Percentiles rank a stretch among this genome's conserved stretches.
Conservation (phyloP, 2,888 invertebrate genomes). For the Heteropelma amictum region DNA sequence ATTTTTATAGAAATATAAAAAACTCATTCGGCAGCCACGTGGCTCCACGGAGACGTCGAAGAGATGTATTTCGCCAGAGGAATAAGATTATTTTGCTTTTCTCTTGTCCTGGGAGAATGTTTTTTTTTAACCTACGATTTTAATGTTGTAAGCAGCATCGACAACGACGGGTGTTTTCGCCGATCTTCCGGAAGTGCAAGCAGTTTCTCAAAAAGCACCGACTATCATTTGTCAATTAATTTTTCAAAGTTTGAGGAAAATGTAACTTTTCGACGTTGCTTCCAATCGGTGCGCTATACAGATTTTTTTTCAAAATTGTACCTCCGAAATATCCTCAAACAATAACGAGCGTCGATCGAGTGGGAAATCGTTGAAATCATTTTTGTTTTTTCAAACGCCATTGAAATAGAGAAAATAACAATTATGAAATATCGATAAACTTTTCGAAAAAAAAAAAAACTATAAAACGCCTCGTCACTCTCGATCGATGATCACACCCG, state of each 20-base stretch:
- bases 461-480: neutral
- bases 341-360: neutral
- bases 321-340: too few relatives aligned
- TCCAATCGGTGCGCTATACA: too few relatives aligned
- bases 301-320: too few relatives aligned
- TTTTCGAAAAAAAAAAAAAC: too few relatives aligned
- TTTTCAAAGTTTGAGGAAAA: too few relatives aligned
- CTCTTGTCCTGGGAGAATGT: slow-evolving; percentile 15
- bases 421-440: too few relatives aligned
- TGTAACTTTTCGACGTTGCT: too few relatives aligned
- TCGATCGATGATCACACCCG: neutral
- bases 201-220: too few relatives aligned
- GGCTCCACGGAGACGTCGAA: slow-evolving; percentile 27
- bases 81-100: slow-evolving; percentile 4
- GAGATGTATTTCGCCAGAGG: slow-evolving; percentile 14
- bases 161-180: slow-evolving; percentile 34
- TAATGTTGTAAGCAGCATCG: slow-evolving; percentile 30
- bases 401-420: too few relatives aligned
- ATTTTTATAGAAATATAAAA: slow-evolving; percentile 73
- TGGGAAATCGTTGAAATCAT: neutral
- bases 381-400: neutral
- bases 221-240: too few relatives aligned
- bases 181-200: too few relatives aligned
- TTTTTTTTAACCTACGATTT: slow-evolving; percentile 26
- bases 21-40: slow-evolving; percentile 60